phyloP scores from a whole-genome alignment of 2,888 invertebrate genomes.

The Calephelis perditalis region DNA sequence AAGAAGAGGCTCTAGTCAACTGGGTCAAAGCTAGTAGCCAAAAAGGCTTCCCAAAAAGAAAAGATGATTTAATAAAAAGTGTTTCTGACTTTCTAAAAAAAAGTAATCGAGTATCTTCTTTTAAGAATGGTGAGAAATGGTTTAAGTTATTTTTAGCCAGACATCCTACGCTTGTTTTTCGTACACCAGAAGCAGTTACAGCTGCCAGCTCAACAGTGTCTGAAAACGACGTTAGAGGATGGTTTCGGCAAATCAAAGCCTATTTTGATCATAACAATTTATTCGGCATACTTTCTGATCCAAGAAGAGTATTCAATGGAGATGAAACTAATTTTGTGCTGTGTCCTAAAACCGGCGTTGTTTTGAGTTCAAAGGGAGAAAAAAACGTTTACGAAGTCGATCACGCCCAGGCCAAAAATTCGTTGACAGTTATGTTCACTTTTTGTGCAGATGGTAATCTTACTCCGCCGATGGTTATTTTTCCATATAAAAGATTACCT shows the following conservation, averaged over 20 bases:
- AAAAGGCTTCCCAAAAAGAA: conserved; percentile 41
- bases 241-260: conserved; percentile 33
- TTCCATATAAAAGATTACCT: conserved; percentile 14
- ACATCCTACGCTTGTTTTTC: conserved; percentile 32
- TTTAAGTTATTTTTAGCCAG: conserved; percentile 37
- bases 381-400: conserved; percentile 48
- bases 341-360: conserved; percentile 31
- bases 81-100: conserved; percentile 35
- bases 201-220: conserved; percentile 38
- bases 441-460: conserved; percentile 41
- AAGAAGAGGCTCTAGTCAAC: conserved; percentile 35
- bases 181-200: conserved; percentile 40
- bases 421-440: conserved; percentile 48
- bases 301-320: neutral
- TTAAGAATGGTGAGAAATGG: conserved; percentile 37
- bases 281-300: neutral
- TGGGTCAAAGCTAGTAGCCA: conserved; percentile 36
- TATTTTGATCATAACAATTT: conserved; percentile 30
- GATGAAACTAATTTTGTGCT: conserved; percentile 32
- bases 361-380: conserved; percentile 30
- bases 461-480: conserved; percentile 41
- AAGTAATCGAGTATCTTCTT: conserved; percentile 17
- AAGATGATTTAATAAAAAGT: conserved; percentile 32
- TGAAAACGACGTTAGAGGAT: conserved; percentile 35
- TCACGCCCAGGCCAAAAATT: conserved; percentile 39